Conservation (phyloP, 2,888 invertebrate species). For the Eupsilia transversa region DNA sequence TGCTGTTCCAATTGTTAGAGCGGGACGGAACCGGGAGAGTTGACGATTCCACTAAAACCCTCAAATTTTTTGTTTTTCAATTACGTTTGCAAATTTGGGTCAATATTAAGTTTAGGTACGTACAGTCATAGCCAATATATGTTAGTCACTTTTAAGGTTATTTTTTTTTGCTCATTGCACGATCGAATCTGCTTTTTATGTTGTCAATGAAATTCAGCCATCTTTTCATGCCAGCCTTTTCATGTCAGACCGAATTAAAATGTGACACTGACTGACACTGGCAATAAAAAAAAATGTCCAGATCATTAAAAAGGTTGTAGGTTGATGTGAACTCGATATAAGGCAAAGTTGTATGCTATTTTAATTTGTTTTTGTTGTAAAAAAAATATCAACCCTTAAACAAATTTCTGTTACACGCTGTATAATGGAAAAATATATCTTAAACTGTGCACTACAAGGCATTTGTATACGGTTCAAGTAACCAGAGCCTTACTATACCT, state of each 20-base stretch:
- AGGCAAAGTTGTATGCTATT: no score
- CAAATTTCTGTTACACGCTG: no score
- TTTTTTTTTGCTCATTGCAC: background rate
- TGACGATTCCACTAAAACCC: conserved; percentile 25
- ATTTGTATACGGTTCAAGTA: background rate
- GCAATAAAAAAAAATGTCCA: background rate
- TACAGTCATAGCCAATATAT: background rate
- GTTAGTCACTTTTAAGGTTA: background rate
- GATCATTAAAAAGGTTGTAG: background rate
- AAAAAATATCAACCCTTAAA: no score
- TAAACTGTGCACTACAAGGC: background rate
- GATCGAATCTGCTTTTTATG: background rate
- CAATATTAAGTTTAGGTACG: background rate
- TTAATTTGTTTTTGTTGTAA: no score
- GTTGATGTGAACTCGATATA: background rate
- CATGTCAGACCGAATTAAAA: background rate
- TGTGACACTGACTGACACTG: background rate
- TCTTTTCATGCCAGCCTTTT: background rate
- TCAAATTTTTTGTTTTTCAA: background rate
- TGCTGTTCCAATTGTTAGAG: conserved; percentile 29
- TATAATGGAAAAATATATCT: background rate
- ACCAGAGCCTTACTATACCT: background rate
- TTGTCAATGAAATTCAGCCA: background rate
- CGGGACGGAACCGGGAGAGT: conserved; percentile 8
- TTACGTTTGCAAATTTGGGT: background rate